Conservation (phyloP, 30 jellyfish, hydroid and myxozoan genomes). For the Aurelia aurita region DNA sequence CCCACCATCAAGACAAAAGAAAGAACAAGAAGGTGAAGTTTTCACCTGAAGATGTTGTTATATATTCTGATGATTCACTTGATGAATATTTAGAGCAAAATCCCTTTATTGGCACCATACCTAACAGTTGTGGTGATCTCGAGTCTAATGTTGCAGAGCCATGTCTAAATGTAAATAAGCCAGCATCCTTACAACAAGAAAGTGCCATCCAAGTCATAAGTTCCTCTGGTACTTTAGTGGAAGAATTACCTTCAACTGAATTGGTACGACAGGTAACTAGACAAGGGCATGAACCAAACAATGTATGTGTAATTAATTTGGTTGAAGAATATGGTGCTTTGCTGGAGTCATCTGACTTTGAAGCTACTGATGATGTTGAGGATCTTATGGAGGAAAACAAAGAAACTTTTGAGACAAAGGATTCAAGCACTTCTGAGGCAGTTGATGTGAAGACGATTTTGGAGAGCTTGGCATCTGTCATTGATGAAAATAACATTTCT, state of each 20-base stretch:
- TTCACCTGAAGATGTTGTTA: constrained; percentile 17
- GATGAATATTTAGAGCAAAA: constrained; percentile 14
- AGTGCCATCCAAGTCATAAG: too few species aligned
- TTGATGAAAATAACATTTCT: constrained; percentile 19
- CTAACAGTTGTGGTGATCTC: background rate
- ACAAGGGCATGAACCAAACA: constrained; percentile 7
- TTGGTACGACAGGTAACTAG: background rate
- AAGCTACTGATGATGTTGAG: constrained; percentile 33
- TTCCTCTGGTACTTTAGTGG: background rate
- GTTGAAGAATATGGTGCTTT: constrained; percentile 36
- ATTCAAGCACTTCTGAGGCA: constrained; percentile 15
- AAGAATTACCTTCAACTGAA: constrained; percentile 8
- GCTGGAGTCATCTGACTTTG: constrained; percentile 27
- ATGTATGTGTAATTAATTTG: constrained; percentile 13
- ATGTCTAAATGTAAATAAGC: too few species aligned
- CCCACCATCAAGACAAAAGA: constrained; percentile 4
- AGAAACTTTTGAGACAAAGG: constrained; percentile 7
- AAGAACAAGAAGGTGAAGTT: constrained; percentile 4
- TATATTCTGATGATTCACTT: constrained; percentile 23
- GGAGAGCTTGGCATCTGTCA: constrained; percentile 34
- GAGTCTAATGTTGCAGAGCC: too few species aligned
- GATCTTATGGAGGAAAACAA: constrained; percentile 26
- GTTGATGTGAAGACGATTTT: constrained; percentile 21
- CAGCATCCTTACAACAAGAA: too few species aligned
- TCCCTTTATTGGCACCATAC: constrained; percentile 22